Evolutionary conservation across 2,113 vertebrate genomes (phyloP).

Genomic region (Sclerurus mexicanus): DNA sequence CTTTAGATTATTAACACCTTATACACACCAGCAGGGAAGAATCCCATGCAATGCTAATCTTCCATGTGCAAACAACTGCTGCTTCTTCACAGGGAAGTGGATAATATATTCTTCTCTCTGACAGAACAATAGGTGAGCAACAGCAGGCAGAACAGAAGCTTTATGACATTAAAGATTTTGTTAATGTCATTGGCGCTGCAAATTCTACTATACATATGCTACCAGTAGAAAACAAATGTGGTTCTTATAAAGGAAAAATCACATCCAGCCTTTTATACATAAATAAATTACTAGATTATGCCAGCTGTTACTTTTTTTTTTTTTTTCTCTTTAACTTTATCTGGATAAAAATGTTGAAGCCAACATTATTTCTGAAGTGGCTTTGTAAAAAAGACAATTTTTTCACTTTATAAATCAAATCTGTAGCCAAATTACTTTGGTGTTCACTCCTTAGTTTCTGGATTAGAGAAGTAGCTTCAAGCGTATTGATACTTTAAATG

Average conservation of each 20-base stretch:
- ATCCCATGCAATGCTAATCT: not conserved
- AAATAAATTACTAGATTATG: not conserved
- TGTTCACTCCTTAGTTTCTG: not conserved
- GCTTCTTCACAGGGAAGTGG: not conserved
- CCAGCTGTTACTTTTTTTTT: not conserved
- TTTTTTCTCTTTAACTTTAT: not conserved
- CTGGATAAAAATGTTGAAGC: not conserved
- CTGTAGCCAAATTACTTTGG: not conserved
- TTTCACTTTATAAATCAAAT: not conserved
- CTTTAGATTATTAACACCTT: conserved; percentile 32
- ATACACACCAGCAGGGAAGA: not conserved
- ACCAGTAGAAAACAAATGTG: not conserved
- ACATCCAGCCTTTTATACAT: not conserved
- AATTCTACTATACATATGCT: conserved; percentile 24
- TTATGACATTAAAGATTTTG: conserved; percentile 48
- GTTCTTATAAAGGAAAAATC: not conserved
- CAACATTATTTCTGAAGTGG: not conserved
- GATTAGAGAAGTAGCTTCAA: not conserved
- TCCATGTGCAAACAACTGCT: conserved; percentile 43
- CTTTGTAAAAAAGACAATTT: not conserved
- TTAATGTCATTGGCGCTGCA: not conserved
- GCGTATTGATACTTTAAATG: not conserved
- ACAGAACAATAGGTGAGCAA: conserved; percentile 42
- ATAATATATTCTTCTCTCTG: conserved; percentile 31
- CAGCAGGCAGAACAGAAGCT: conserved; percentile 61